Evolutionary conservation across 2,797 vertebrate species (phyloP).

Genomic region (Champsocephalus esox): DNA sequence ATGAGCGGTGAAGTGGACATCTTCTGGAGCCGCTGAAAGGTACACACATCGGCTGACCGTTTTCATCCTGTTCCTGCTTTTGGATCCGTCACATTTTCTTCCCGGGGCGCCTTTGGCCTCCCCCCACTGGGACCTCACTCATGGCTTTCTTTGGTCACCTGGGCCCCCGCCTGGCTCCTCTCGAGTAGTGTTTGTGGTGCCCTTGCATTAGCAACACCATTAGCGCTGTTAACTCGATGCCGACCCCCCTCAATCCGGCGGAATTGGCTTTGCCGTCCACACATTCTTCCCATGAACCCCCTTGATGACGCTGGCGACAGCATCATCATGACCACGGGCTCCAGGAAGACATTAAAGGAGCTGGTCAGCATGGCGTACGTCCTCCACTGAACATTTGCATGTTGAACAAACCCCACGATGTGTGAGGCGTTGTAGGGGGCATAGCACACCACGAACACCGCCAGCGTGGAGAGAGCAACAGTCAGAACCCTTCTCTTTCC

Average conservation of each 20-base stretch:
- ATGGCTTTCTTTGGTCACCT: conserved; percentile 38
- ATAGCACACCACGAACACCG: conserved; percentile 88
- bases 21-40: not conserved
- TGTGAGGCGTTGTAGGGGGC: conserved; percentile 91
- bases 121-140: conserved; percentile 7
- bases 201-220: conserved; percentile 16
- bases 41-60: not conserved
- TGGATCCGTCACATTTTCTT: not conserved
- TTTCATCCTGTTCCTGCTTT: not conserved
- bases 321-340: conserved; percentile 88
- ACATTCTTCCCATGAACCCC: conserved; percentile 70
- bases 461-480: conserved; percentile 86
- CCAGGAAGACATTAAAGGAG: conserved; percentile 90
- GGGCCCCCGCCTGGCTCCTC: conserved; percentile 30
- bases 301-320: conserved; percentile 74
- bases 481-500: conserved; percentile 86
- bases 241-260: conserved; percentile 32
- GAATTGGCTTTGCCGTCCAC: conserved; percentile 61
- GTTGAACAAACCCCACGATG: conserved; percentile 82
- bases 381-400: conserved; percentile 81
- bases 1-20: not conserved
- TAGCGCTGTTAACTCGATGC: not conserved
- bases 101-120: not conserved
- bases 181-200: conserved; percentile 14
- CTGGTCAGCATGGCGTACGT: conserved; percentile 85